Evolutionary conservation across 2,113 vertebrate species (phyloP).

Genomic region (Nycticebus coucang): DNA sequence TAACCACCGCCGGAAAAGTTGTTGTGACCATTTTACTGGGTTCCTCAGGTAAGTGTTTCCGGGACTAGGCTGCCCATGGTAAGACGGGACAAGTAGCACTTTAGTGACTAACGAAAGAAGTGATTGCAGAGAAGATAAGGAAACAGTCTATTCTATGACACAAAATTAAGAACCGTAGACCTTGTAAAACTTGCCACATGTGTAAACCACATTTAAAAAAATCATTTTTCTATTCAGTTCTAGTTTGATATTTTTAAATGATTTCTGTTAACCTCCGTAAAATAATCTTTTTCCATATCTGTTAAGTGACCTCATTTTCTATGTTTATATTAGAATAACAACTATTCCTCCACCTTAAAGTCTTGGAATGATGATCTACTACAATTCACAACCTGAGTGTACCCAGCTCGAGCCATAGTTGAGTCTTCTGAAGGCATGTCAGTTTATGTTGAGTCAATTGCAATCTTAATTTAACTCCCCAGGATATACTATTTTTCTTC

Average conservation of each 20-base stretch:
- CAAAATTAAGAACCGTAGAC: background rate
- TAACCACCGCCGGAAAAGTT: slow-evolving; percentile 96
- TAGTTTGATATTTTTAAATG: background rate
- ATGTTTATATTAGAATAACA: background rate
- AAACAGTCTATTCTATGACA: background rate
- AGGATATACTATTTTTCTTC: slow-evolving; percentile 43
- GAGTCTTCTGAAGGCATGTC: background rate
- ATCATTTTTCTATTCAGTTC: background rate
- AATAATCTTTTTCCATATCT: background rate
- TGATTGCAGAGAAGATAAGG: slow-evolving; percentile 52
- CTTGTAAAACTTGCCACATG: background rate
- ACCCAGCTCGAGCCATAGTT: background rate
- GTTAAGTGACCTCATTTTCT: background rate
- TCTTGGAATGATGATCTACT: background rate
- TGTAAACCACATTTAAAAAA: background rate
- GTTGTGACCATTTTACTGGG: slow-evolving; percentile 96
- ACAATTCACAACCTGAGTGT: background rate
- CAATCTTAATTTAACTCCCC: slow-evolving; percentile 54
- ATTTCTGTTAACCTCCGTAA: background rate
- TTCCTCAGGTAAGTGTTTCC: slow-evolving; percentile 90
- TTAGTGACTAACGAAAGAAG: slow-evolving; percentile 61
- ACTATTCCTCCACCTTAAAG: background rate
- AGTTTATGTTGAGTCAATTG: background rate
- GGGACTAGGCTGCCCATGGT: background rate
- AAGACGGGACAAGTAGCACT: slow-evolving; percentile 35